Conservation (phyloP, 2,797 vertebrate species). For the Brachyrhaphis roseni region DNA sequence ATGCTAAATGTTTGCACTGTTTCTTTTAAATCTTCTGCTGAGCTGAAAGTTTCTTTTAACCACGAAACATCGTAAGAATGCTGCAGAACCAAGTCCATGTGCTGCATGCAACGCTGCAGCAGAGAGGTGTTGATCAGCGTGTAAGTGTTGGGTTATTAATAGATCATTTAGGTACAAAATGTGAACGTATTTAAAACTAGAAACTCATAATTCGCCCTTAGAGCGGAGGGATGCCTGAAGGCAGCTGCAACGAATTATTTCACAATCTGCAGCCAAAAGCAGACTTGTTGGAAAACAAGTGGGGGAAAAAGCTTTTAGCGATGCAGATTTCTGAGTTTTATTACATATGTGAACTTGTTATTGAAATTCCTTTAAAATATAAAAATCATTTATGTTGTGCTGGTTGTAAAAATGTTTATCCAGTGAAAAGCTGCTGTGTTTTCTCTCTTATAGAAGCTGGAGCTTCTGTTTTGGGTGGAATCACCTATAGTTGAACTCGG, state of each 20-base stretch:
- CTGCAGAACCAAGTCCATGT: neutral
- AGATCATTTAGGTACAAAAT: neutral
- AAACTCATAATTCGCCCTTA: constrained; percentile 14
- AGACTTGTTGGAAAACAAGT: constrained; percentile 6
- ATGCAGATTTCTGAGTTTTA: neutral
- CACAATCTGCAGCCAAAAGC: constrained; percentile 3
- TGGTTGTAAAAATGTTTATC: neutral
- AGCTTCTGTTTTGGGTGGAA: constrained; percentile 7
- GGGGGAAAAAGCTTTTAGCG: constrained; percentile 10
- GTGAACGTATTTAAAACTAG: constrained; percentile 5
- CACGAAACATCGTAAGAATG: neutral
- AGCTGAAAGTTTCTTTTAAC: neutral
- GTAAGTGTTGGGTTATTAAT: neutral
- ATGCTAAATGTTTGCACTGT: neutral
- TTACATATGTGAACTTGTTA: neutral
- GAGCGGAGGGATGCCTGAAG: neutral
- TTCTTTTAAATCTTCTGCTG: neutral
- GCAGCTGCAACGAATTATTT: constrained; percentile 9
- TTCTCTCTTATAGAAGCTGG: neutral
- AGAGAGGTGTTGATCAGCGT: neutral
- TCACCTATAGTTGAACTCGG: neutral
- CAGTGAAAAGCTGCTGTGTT: constrained; percentile 16
- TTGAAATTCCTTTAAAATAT: neutral
- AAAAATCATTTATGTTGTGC: neutral
- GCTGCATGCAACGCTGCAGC: neutral